A percentile compares a stretch with the other conserved stretches of the same genome.
phyloP scores from a whole-genome alignment of 2,888 invertebrate genomes.

The Syrista parreyssii region DNA sequence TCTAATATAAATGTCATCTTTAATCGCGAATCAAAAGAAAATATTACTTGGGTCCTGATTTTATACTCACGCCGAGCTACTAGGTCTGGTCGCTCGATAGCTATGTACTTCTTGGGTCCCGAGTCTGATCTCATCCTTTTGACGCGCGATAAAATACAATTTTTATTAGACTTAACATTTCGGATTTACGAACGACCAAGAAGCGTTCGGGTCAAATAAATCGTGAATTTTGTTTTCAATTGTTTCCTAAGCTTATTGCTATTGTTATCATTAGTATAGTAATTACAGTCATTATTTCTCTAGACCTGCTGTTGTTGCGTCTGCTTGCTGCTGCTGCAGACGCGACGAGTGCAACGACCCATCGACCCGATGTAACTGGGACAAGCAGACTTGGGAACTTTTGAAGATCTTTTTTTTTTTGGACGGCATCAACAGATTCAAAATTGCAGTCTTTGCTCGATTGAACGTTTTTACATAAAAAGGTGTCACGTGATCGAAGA shows the following conservation, averaged over 20 bases:
- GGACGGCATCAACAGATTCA: not conserved
- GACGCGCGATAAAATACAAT: no score
- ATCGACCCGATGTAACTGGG: slow-evolving; percentile 21
- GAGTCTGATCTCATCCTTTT: no score
- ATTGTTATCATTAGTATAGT: not conserved
- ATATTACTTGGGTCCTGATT: no score
- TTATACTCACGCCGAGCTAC: no score
- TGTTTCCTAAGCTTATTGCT: not conserved
- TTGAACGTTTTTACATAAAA: not conserved
- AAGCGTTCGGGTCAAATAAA: no score
- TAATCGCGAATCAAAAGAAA: no score
- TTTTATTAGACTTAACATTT: no score
- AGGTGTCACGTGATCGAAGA: not conserved
- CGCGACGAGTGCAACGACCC: slow-evolving; percentile 30
- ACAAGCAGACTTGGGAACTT: not conserved
- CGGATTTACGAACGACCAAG: no score
- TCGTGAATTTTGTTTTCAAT: no score
- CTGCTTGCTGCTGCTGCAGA: slow-evolving; percentile 17
- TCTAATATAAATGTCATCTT: no score
- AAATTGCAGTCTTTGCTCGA: not conserved
- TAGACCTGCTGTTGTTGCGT: slow-evolving; percentile 9
- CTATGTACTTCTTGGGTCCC: no score
- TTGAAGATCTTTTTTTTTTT: not conserved
- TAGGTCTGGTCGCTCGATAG: no score
- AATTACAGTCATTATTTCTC: not conserved